These are phyloP conservation scores for Callopanchax toddi DNA, from an alignment of 2,113 vertebrate species.

Conservation along the genomic window DNA sequence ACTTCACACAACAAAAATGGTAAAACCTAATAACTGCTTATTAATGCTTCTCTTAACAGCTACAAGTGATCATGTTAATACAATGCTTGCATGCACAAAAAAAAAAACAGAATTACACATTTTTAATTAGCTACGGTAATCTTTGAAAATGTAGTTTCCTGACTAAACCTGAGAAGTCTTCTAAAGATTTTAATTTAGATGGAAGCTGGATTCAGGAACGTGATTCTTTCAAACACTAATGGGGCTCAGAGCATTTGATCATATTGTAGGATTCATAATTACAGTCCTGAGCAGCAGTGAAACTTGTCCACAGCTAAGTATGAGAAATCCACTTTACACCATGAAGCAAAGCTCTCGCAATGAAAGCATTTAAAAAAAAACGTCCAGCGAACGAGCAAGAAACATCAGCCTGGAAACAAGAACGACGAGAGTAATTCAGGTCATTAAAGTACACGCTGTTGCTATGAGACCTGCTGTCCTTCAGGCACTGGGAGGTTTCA, in stretches of 20 bases:
- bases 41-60: no score
- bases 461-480: constrained; percentile 42
- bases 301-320: constrained; percentile 18
- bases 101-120: neutral
- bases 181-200: neutral
- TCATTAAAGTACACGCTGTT: constrained; percentile 52
- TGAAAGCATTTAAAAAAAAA: constrained; percentile 27
- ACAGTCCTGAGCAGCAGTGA: constrained; percentile 6
- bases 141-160: neutral
- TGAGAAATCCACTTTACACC: constrained; percentile 7
- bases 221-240: neutral
- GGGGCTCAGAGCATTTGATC: neutral
- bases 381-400: constrained; percentile 21
- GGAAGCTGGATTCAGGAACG: neutral
- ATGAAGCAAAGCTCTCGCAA: neutral
- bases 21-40: no score
- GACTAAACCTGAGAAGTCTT: neutral
- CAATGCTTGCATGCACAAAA: no score
- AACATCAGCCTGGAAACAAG: constrained; percentile 28
- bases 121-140: neutral
- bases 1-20: no score
- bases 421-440: constrained; percentile 56
- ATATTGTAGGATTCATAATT: neutral
- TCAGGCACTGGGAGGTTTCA: constrained; percentile 49
- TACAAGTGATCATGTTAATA: no score